These are phyloP conservation scores for Apodemus agrarius DNA, from an alignment of 2,797 vertebrate species.

Conservation along the genomic window DNA sequence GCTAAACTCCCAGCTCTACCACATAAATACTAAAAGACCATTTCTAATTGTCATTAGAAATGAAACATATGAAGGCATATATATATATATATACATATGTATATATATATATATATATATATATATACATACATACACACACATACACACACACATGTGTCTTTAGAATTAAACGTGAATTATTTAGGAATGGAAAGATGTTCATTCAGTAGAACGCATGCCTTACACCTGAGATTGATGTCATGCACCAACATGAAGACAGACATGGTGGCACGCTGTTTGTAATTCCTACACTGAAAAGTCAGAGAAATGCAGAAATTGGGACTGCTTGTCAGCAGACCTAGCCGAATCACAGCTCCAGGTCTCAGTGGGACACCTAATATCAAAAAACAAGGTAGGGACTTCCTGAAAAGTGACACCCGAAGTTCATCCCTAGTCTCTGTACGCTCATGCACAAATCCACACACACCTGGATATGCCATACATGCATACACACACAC, in stretches of 20 bases:
- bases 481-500: neutral
- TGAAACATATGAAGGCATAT: neutral
- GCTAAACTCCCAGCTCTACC: neutral
- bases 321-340: neutral
- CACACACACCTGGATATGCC: neutral
- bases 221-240: neutral
- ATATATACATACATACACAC: too few species aligned
- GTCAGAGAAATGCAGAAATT: neutral
- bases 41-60: conserved; percentile 5
- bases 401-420: neutral
- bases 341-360: neutral
- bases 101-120: too few species aligned
- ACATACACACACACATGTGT: too few species aligned
- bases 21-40: conserved; percentile 36
- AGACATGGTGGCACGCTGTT: neutral
- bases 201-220: neutral
- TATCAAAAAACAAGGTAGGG: neutral
- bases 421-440: neutral
- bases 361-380: neutral
- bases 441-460: too few species aligned
- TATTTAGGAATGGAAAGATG: neutral
- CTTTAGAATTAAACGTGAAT: conserved; percentile 23
- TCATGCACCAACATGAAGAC: neutral
- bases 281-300: neutral
- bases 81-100: too few species aligned